Evolutionary conservation across 2,113 vertebrate species (phyloP).

Genomic region (Saguinus imperator): DNA sequence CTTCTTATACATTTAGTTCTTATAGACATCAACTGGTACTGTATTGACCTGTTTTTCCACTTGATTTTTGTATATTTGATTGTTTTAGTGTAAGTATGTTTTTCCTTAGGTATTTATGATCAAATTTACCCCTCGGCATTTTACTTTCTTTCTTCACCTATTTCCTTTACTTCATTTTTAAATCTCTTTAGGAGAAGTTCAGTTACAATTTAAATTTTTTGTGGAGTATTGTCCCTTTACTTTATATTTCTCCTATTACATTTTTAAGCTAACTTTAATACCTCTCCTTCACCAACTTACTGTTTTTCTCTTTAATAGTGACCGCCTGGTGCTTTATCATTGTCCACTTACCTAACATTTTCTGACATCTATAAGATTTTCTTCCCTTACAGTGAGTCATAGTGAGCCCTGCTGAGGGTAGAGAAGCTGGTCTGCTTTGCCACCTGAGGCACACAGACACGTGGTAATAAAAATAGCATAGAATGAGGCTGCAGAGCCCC

Average conservation of each 20-base stretch:
- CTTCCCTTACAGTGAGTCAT: neutral
- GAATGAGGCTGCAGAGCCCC: neutral
- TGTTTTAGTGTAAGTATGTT: neutral
- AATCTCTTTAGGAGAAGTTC: neutral
- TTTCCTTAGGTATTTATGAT: neutral
- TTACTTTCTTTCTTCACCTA: neutral
- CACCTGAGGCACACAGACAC: neutral
- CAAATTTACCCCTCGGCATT: neutral
- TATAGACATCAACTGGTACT: neutral
- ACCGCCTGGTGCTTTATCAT: neutral
- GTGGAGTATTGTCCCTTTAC: neutral
- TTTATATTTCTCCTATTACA: neutral
- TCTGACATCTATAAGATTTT: neutral
- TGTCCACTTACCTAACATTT: neutral
- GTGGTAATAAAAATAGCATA: neutral
- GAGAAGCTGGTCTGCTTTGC: neutral
- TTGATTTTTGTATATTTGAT: neutral
- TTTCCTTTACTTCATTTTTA: neutral
- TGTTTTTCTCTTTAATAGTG: neutral
- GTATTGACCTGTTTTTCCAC: neutral
- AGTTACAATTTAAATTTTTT: neutral
- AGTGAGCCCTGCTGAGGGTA: accelerated
- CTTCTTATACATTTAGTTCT: neutral
- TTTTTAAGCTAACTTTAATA: neutral
- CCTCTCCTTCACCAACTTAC: neutral